Percentiles rank a stretch among this genome's conserved stretches.
These are phyloP conservation scores for Sminthurides aquaticus DNA, from an alignment of 2,888 invertebrate species.

Conservation along the genomic window DNA sequence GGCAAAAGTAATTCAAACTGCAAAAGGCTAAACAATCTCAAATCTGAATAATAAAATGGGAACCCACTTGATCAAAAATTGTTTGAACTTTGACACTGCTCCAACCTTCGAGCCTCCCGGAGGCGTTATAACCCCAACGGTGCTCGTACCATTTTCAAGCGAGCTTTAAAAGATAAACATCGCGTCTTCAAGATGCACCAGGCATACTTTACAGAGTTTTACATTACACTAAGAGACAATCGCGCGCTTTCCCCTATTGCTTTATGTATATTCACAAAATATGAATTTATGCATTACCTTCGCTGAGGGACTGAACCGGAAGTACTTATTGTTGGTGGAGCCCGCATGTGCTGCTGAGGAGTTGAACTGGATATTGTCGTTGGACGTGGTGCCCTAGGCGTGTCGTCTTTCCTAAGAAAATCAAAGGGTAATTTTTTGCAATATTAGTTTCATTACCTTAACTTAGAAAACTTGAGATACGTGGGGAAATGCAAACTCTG, in stretches of 20 bases:
- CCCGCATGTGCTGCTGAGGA: constrained; percentile 21
- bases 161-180: not conserved
- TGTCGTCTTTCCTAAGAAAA: constrained; percentile 30
- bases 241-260: too few relatives aligned
- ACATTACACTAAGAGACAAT: too few relatives aligned
- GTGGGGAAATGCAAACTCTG: not conserved
- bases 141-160: not conserved
- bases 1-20: not conserved
- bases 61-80: constrained; percentile 70
- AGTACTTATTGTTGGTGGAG: constrained; percentile 12
- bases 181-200: too few relatives aligned
- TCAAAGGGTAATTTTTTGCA: not conserved
- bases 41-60: constrained; percentile 19
- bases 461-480: not conserved
- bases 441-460: not conserved
- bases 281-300: constrained; percentile 29
- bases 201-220: too few relatives aligned
- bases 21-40: too few relatives aligned
- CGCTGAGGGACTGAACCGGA: constrained; percentile 27
- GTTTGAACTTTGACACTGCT: constrained; percentile 81
- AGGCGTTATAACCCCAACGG: constrained; percentile 47
- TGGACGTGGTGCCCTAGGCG: constrained; percentile 26
- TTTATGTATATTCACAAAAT: too few relatives aligned
- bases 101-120: constrained; percentile 64
- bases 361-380: constrained; percentile 28